These are phyloP conservation scores for Phengaris alcon DNA, from an alignment of 2,888 invertebrate species.

Conservation along the genomic window DNA sequence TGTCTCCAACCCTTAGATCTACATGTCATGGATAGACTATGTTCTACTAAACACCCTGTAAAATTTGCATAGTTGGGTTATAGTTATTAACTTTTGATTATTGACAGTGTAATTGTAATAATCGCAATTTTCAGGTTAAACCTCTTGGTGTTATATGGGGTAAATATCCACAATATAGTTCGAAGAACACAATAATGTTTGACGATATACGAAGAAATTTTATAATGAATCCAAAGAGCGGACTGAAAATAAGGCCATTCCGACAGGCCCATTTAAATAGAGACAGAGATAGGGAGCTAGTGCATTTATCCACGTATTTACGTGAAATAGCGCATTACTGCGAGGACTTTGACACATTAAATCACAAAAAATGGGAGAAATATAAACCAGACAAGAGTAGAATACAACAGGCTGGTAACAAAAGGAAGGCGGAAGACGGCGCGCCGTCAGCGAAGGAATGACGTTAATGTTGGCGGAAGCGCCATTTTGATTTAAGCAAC, in stretches of 20 bases:
- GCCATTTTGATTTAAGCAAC: slow-evolving; percentile 17
- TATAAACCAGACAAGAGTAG: slow-evolving; percentile 77
- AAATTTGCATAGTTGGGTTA: too few relatives aligned
- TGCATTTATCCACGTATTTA: slow-evolving; percentile 89
- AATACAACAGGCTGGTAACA: slow-evolving; percentile 60
- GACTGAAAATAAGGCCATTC: slow-evolving; percentile 93
- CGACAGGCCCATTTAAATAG: slow-evolving; percentile 94
- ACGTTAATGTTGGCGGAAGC: slow-evolving; percentile 38
- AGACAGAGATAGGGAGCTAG: slow-evolving; percentile 88
- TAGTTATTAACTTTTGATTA: background rate
- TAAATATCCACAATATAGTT: slow-evolving; percentile 91
- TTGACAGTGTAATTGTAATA: too few relatives aligned
- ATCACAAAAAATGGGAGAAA: slow-evolving; percentile 96
- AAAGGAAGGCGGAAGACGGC: slow-evolving; percentile 72
- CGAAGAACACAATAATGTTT: slow-evolving; percentile 98
- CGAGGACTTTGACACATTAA: slow-evolving; percentile 89
- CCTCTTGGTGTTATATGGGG: slow-evolving; percentile 98
- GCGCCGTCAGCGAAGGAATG: slow-evolving; percentile 64
- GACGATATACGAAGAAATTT: slow-evolving; percentile 97
- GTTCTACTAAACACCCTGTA: too few relatives aligned
- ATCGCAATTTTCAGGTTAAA: slow-evolving; percentile 83
- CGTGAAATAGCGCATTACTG: slow-evolving; percentile 88
- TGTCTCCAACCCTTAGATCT: too few relatives aligned
- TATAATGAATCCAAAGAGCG: slow-evolving; percentile 97
- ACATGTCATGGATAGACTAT: too few relatives aligned